Evolutionary conservation across 2,113 vertebrate genomes (phyloP).

Genomic region (Chlorocebus sabaeus): DNA sequence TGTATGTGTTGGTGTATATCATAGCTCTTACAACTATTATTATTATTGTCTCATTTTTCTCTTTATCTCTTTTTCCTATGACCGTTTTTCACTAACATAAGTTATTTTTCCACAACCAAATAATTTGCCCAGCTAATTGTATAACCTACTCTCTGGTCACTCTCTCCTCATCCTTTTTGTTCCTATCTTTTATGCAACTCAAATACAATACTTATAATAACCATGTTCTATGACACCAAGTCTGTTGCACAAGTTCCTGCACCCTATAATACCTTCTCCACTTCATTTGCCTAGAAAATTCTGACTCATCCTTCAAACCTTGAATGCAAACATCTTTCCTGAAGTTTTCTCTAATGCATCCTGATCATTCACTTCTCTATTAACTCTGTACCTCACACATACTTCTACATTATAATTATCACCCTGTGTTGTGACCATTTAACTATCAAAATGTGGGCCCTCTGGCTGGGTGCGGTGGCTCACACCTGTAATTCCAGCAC

Average conservation of each 20-base stretch:
- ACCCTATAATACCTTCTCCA: neutral
- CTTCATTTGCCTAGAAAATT: neutral
- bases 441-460: neutral
- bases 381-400: neutral
- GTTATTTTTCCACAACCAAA: neutral
- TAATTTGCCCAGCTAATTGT: neutral
- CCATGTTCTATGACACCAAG: neutral
- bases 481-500: too few species aligned
- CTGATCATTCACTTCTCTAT: neutral
- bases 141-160: neutral
- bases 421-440: neutral
- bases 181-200: neutral
- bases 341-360: neutral
- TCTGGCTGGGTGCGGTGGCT: neutral
- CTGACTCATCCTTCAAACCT: neutral
- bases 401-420: neutral
- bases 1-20: too few species aligned
- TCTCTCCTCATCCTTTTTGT: neutral
- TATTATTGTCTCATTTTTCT: neutral
- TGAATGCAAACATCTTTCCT: neutral
- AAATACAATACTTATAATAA: neutral
- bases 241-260: neutral
- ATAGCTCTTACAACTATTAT: neutral
- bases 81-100: neutral
- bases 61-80: neutral